Base-by-base conservation (phyloP, 2,113 vertebrate genomes). In the Heteronetta atricapilla region DNA sequence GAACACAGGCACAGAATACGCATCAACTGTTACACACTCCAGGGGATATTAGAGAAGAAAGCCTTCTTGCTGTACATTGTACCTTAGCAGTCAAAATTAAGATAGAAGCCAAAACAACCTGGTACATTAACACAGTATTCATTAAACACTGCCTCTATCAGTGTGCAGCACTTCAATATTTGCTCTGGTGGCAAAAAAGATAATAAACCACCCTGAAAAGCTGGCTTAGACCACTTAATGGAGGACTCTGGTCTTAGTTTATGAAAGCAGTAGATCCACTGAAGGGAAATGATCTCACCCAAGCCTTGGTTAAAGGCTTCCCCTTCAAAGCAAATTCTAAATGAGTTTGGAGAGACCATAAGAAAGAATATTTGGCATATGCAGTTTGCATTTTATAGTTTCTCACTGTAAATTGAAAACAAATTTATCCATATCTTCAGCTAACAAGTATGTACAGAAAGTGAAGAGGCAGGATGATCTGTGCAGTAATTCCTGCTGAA, bases 301-400 rank as follows among this genome's bases (percentile, higher is more conserved):
- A 48, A 76, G 40, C 5, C 69, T 79, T 58, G 29, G 58, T 75
- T 76, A 92, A 82, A 26, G 67, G 70, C 55, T 85, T 90, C 36
- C 55, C 78, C 87, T 91, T 76, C 81, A 76, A 95, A 92, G 67
- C n/a, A 84, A 91, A 83, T 75, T 70, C 75, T 73, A 86, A 67
- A 44, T 28, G 21, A 48, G 4, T 31, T 33, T 50, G 36, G 42
- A 82, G n/a, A 73, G 12, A 55, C 75, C 58, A 0, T 13, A 58
- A 23, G n/a, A 34, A 55, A 33, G 11, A 68, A 19, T 3, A 59
- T 8, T 38, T 81, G 67, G 29, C 82, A 50, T 14, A 59, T 40
- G 28, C 36, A 74, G 36, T 4, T 26, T 48, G n/a, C 40, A 38
- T 14, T 18, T 26, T 72, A 13, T 3, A 29, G 25, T 40, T 73